phyloP scores from a whole-genome alignment of 2,888 invertebrate species.

The Monoplex corrugatus region DNA sequence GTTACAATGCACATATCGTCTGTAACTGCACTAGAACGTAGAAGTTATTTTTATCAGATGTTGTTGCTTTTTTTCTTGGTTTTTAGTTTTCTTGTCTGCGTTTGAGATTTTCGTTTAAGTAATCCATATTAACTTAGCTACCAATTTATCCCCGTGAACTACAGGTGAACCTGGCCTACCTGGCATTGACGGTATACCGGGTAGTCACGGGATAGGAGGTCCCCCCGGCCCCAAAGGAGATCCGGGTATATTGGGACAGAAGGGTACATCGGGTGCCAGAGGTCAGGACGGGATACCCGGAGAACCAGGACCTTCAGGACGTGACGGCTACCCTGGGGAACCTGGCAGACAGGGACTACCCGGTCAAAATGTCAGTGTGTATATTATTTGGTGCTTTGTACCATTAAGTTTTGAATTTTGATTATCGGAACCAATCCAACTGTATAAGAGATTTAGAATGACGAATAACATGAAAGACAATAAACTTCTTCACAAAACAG shows the following conservation, averaged over 20 bases:
- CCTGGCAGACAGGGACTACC: constrained; percentile 49
- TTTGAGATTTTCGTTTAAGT: not conserved
- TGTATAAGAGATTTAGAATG: no score
- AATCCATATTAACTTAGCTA: no score
- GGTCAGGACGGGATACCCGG: constrained; percentile 50
- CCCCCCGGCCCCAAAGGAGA: constrained; percentile 42
- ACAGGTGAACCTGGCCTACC: constrained; percentile 41
- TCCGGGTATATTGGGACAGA: constrained; percentile 17
- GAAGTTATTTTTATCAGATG: no score
- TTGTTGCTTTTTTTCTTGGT: not conserved
- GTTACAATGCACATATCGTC: no score
- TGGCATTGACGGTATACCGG: constrained; percentile 22
- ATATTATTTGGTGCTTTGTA: no score
- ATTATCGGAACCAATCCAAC: no score
- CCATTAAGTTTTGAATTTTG: no score
- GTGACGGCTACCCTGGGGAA: constrained; percentile 40
- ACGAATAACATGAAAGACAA: no score
- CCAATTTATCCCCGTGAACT: not conserved
- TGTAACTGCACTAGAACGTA: no score
- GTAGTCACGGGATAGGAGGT: constrained; percentile 37
- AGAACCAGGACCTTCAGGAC: constrained; percentile 39
- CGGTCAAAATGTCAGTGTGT: not conserved
- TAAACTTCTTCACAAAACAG: no score
- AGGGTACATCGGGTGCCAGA: constrained; percentile 30
- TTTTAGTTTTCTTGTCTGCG: not conserved